Percentiles rank a stretch among this genome's conserved stretches.
Conservation (phyloP, 2,113 vertebrate species). For the Hemibagrus wyckioides region DNA sequence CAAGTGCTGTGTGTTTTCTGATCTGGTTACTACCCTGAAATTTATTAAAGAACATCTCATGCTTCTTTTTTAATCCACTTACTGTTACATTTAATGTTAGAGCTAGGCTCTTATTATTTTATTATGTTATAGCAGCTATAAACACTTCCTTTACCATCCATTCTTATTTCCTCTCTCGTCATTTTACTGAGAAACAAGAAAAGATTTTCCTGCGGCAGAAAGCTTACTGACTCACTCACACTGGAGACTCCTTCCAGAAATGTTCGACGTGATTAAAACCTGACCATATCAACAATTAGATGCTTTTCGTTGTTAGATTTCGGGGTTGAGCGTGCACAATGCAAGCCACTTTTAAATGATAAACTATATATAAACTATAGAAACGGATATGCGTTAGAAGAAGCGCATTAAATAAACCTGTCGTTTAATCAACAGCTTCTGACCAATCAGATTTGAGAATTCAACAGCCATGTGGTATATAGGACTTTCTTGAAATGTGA, state of each 20-base stretch:
- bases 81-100: neutral
- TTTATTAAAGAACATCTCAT: neutral
- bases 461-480: neutral
- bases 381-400: neutral
- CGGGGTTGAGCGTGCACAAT: neutral
- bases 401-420: neutral
- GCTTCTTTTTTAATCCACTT: neutral
- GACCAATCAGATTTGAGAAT: neutral
- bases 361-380: neutral
- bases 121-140: neutral
- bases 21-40: neutral
- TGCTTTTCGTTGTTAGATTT: neutral
- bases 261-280: neutral
- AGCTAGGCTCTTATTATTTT: neutral
- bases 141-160: neutral
- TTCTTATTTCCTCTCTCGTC: neutral
- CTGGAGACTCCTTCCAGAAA: neutral
- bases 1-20: neutral
- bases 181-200: neutral
- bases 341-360: neutral
- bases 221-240: neutral
- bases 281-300: neutral
- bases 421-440: neutral
- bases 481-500: neutral
- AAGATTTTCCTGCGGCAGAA: neutral